Conservation (phyloP, 2,113 vertebrate species). For the Progne subis region DNA sequence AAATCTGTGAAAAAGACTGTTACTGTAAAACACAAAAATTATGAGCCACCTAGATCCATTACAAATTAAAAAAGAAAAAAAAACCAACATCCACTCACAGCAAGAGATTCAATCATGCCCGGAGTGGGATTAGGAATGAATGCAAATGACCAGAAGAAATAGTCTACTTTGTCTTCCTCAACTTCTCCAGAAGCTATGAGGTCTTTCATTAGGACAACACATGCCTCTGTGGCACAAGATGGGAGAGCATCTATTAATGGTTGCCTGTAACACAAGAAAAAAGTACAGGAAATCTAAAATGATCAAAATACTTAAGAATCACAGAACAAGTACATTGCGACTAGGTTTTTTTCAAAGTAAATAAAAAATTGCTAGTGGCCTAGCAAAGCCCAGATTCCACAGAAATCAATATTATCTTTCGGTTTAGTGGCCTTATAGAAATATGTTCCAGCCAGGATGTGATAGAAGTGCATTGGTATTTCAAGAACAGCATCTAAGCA, state of each 20-base stretch:
- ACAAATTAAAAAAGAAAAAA: background rate
- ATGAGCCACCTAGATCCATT: background rate
- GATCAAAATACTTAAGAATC: background rate
- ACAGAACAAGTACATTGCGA: background rate
- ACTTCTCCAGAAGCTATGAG: slow-evolving; percentile 75
- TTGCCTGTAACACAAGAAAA: slow-evolving; percentile 74
- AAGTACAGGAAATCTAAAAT: background rate
- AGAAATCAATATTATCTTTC: background rate
- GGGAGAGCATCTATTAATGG: slow-evolving; percentile 81
- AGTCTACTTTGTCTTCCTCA: slow-evolving; percentile 72
- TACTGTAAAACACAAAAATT: background rate
- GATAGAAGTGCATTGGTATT: background rate
- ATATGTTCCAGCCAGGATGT: background rate
- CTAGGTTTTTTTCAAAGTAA: background rate
- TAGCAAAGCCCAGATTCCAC: background rate
- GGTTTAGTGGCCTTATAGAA: background rate
- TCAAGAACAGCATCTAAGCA: background rate
- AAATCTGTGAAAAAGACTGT: background rate
- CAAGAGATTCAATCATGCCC: slow-evolving; percentile 75
- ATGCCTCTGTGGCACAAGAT: slow-evolving; percentile 83
- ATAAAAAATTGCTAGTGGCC: background rate
- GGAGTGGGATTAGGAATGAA: slow-evolving; percentile 80
- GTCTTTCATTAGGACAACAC: slow-evolving; percentile 78
- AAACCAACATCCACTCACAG: slow-evolving; percentile 67
- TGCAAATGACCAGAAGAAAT: slow-evolving; percentile 78